Evolutionary conservation across 2,888 invertebrate genomes (phyloP), one percentile per base, ranked within the genome.

Genomic region (Idaea biselata): DNA sequence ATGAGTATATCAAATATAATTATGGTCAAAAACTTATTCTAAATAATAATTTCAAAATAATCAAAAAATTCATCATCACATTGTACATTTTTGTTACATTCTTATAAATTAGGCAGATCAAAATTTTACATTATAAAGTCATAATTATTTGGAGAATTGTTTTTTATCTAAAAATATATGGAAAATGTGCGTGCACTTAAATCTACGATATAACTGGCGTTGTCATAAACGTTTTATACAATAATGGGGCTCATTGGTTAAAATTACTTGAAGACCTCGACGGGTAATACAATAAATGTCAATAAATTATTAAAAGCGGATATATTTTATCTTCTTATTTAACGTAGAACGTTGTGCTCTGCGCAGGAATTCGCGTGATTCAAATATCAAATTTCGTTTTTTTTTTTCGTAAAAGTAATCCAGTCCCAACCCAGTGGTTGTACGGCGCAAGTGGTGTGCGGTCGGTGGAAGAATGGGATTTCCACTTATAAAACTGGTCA

Each of bases 81-180:
- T 44, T 59, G 55, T 14, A 60, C 60, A 16, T 58, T 58, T 59
- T 62, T 55, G 59, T 60, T 62, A 61, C 54, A 59, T 53, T 32
- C 61, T 56, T 57, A 54, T 61, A 59, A 31, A 58, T 58, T 55
- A 25, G 25, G 44, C 44, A 64, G 59, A 61, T 64, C 61, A 64
- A 64, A 59, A 58, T 55, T 58, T 32, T 56, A 58, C 14, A 63
- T 14, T 18, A 63, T 59, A 61, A 60, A 58, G 60, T 33, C 7
- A 33, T 33, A 11, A 33, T 11, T 33, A 33, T 44, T 44, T 44
- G 44, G 44, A 44, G 44, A 44, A 44, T 44, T 14, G 44, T 7
- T 60, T 60, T 55, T 55, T 14, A 18, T 55, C 55, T 31, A 17
- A 18, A 60, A 32, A 55, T 17, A 4, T 33, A 60, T 56, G 55